Percentiles rank a stretch among this genome's conserved stretches.
Conservation (phyloP, 1,140 invertebrate species). For the Stegodyphus mimosarum region DNA sequence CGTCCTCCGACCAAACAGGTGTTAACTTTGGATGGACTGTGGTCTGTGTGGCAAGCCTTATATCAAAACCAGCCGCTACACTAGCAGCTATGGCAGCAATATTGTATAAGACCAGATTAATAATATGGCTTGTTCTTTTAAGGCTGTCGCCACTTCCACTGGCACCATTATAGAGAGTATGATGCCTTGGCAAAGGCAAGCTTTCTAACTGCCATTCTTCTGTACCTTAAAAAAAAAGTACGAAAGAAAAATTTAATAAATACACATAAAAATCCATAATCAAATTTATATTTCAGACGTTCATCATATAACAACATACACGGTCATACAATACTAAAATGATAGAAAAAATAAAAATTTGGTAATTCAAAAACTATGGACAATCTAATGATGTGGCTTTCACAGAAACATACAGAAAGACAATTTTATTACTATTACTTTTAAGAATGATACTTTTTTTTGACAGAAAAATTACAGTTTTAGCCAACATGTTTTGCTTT, state of each 20-base stretch:
- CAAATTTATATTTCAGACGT: no score
- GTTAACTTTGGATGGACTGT: constrained; percentile 81
- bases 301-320: no score
- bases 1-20: constrained; percentile 69
- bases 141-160: constrained; percentile 17
- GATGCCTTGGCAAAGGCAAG: constrained; percentile 26
- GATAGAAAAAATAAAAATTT: no score
- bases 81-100: constrained; percentile 89
- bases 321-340: no score
- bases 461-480: no score
- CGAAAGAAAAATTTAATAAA: background rate
- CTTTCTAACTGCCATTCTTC: constrained; percentile 52
- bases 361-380: no score
- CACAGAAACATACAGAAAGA: no score
- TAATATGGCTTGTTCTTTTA: constrained; percentile 69
- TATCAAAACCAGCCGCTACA: constrained; percentile 89
- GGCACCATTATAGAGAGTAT: constrained; percentile 52
- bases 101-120: constrained; percentile 88
- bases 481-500: no score
- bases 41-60: constrained; percentile 83
- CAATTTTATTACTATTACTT: no score
- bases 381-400: no score
- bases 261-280: background rate
- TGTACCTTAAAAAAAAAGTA: constrained; percentile 7
- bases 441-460: no score